phyloP scores from a whole-genome alignment of 2,113 vertebrate genomes.

The Peromyscus maniculatus region DNA sequence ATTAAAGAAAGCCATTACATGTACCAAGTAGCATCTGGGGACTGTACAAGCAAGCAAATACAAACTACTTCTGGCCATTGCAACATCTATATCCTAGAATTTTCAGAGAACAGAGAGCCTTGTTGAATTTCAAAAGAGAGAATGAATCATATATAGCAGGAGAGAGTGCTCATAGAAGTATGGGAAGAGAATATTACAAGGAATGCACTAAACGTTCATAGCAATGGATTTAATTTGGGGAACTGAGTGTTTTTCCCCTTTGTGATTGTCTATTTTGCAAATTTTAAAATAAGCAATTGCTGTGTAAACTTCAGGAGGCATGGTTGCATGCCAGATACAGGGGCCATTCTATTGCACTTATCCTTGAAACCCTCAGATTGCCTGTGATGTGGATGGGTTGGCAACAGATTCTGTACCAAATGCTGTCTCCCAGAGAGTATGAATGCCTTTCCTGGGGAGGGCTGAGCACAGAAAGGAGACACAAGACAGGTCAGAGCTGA shows the following conservation, averaged over 20 bases:
- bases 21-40: not conserved
- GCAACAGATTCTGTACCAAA: not conserved
- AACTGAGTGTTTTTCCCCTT: not conserved
- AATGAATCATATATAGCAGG: not conserved
- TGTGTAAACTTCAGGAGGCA: not conserved
- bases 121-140: not conserved
- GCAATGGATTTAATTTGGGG: not conserved
- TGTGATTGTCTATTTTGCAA: conserved; percentile 18
- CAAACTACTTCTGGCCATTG: not conserved
- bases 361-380: not conserved
- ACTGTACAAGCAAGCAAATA: not conserved
- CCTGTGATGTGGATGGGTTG: not conserved
- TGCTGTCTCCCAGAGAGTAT: not conserved
- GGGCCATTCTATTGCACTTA: not conserved
- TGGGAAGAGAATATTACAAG: not conserved
- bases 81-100: not conserved
- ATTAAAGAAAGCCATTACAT: conserved; percentile 26
- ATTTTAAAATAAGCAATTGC: not conserved
- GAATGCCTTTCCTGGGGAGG: not conserved
- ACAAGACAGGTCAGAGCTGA: not conserved
- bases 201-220: not conserved
- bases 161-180: not conserved
- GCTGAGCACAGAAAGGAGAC: not conserved
- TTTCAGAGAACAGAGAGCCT: conserved; percentile 6
- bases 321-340: not conserved